phyloP scores from a whole-genome alignment of 2,113 vertebrate genomes.

The Hucho hucho region DNA sequence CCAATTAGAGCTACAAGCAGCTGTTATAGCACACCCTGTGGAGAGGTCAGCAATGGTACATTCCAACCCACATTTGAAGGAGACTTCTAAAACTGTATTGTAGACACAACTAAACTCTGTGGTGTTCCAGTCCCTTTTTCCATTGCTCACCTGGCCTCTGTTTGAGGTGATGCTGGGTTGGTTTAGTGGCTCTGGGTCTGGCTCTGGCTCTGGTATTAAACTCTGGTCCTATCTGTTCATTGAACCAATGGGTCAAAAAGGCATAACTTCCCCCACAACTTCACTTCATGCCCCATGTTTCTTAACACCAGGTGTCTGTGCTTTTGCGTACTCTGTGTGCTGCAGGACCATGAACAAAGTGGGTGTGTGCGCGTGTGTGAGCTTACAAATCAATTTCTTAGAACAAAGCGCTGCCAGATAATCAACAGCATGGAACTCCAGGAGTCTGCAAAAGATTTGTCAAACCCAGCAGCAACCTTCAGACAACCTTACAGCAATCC shows the following conservation, averaged over 20 bases:
- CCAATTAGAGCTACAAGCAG: neutral
- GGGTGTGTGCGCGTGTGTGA: neutral
- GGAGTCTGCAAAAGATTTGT: constrained; percentile 11
- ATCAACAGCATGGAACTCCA: neutral
- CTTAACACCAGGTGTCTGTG: neutral
- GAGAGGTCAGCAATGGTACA: neutral
- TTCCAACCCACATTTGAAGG: neutral
- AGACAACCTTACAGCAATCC: neutral
- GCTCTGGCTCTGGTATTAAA: constrained; percentile 50
- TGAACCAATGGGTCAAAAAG: constrained; percentile 54
- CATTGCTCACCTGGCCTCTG: constrained; percentile 39
- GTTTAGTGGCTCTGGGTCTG: constrained; percentile 62
- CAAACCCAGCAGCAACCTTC: neutral
- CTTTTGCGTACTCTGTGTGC: constrained; percentile 16
- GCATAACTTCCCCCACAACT: constrained; percentile 57
- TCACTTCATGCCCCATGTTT: constrained; percentile 42
- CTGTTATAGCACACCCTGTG: neutral
- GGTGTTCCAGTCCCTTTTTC: neutral
- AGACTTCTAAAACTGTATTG: neutral
- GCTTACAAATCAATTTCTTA: neutral
- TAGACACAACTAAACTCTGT: neutral
- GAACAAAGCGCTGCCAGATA: constrained; percentile 7
- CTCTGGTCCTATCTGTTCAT: constrained; percentile 28
- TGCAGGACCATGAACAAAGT: neutral
- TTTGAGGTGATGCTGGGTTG: constrained; percentile 69